Base-by-base conservation (phyloP, 35 echinoderm and acorn worm genomes). In the Hemicentrotus pulcherrimus region DNA sequence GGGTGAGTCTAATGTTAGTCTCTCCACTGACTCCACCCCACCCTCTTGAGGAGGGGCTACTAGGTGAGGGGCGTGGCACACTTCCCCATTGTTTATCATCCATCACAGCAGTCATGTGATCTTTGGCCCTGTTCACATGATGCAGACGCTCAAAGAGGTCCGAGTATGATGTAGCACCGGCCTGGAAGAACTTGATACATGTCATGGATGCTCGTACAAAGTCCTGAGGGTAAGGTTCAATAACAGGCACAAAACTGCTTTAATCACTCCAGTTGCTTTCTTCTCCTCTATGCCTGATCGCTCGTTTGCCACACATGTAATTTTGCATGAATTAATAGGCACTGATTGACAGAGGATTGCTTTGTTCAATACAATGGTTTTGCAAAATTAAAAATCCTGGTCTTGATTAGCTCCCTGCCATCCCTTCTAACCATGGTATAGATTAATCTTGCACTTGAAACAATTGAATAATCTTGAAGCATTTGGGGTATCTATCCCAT, bases 121-220 rank as follows among this genome's bases (percentile, higher is more conserved):
- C 48, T 46, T 96, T 95, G 16, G 97, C 97, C 88, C 95, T 94
- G 86, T 96, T 94, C 48, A 98, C 52, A 88, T 98, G 90, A 32
- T 98, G 96, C 7, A 98, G 96, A 78, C 96, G 96, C 41, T 98
- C 97, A 98, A 96, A 96, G 14, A 98, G 95, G 71, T 96, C 97
- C 9, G 94, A 88, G 32, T 98, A 98, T 13, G 94, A 94, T 18
- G 88, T 95, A 2, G 94, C 96, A 15, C 96, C 92, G 46, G 86
- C 85, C 94, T 98, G 97, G 96, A 96, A 98, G 96, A 98, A 98
- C 46, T 96, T 96, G 93, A 98, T 98, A 85, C 97, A 98, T 9
- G 95, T 98, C 96, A 96, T 98, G 35, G 97, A 92, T 32, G 95
- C 98, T 32, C 98, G 78, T 1, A 99, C 96, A 96, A 96, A 99